These are phyloP conservation scores for Selenia dentaria DNA, from an alignment of 2,888 invertebrate genomes.

Conservation along the genomic window DNA sequence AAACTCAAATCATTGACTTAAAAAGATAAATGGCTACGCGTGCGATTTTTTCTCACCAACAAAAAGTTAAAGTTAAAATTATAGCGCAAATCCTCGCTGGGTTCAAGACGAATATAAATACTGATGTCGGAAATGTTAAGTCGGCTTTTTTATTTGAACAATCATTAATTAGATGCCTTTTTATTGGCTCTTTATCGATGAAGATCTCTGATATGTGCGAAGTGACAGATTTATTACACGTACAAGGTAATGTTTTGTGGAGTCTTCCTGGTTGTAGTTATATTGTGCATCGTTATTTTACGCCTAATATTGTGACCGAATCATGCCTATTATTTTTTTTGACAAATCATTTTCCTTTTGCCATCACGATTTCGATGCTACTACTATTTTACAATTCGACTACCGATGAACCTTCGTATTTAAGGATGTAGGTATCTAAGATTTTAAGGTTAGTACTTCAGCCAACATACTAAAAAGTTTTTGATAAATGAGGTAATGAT, in stretches of 20 bases:
- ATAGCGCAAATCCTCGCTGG: conserved; percentile 53
- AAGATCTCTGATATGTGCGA: conserved; percentile 66
- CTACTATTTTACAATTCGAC: too few species aligned
- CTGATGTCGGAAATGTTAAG: conserved; percentile 64
- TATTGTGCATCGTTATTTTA: conserved; percentile 49
- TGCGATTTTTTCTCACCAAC: conserved; percentile 49
- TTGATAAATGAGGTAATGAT: too few species aligned
- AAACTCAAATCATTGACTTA: conserved; percentile 56
- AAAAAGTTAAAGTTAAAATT: conserved; percentile 58
- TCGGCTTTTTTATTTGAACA: conserved; percentile 69
- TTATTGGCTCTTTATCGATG: conserved; percentile 70
- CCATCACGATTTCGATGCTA: too few species aligned
- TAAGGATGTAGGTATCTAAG: too few species aligned
- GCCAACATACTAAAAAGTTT: too few species aligned
- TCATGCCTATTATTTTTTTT: conserved; percentile 13
- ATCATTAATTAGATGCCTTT: conserved; percentile 75
- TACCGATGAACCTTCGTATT: too few species aligned
- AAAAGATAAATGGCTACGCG: conserved; percentile 57
- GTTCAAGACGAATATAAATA: conserved; percentile 62
- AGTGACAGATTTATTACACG: conserved; percentile 75
- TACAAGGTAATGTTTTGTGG: conserved; percentile 65
- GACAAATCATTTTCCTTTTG: too few species aligned
- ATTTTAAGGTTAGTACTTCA: too few species aligned
- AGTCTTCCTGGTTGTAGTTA: conserved; percentile 59
- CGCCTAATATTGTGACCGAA: conserved; percentile 43